Conservation (phyloP, 2,888 invertebrate genomes). For the Auanema freiburgensis region DNA sequence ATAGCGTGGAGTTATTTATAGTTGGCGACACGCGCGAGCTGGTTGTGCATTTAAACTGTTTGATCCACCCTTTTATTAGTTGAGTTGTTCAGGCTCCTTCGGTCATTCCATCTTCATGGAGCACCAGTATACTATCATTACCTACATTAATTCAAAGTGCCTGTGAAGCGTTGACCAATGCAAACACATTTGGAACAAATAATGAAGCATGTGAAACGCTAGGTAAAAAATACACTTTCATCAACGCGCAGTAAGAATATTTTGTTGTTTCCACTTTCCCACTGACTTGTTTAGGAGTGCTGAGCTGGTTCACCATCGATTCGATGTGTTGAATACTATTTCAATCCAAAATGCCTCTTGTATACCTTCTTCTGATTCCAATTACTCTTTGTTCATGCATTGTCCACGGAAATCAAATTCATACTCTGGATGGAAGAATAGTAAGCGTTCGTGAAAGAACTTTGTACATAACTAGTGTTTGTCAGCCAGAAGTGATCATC, state of each 20-base stretch:
- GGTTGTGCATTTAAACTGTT: too few relatives aligned
- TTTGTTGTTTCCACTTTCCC: not conserved
- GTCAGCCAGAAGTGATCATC: not conserved
- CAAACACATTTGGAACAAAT: constrained; percentile 31
- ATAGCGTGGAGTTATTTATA: too few relatives aligned
- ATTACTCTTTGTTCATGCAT: constrained; percentile 16
- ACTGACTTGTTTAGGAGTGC: constrained; percentile 39
- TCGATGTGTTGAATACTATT: constrained; percentile 48
- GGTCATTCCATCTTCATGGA: constrained; percentile 52
- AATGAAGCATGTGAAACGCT: constrained; percentile 26
- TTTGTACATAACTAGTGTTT: not conserved
- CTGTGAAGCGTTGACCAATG: constrained; percentile 33
- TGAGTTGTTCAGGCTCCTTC: constrained; percentile 43
- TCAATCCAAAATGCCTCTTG: constrained; percentile 28
- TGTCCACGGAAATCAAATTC: not conserved
- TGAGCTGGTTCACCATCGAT: constrained; percentile 45
- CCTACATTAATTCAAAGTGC: constrained; percentile 52
- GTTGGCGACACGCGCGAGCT: too few relatives aligned
- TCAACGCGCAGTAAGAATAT: constrained; percentile 33
- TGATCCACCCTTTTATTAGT: too few relatives aligned
- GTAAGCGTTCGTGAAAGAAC: too few relatives aligned
- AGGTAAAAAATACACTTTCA: constrained; percentile 25
- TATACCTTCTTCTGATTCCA: constrained; percentile 9
- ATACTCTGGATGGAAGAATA: too few relatives aligned
- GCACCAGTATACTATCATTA: constrained; percentile 44